Conservation (phyloP, 2,888 invertebrate species). For the Caenorhabditis sinica region DNA sequence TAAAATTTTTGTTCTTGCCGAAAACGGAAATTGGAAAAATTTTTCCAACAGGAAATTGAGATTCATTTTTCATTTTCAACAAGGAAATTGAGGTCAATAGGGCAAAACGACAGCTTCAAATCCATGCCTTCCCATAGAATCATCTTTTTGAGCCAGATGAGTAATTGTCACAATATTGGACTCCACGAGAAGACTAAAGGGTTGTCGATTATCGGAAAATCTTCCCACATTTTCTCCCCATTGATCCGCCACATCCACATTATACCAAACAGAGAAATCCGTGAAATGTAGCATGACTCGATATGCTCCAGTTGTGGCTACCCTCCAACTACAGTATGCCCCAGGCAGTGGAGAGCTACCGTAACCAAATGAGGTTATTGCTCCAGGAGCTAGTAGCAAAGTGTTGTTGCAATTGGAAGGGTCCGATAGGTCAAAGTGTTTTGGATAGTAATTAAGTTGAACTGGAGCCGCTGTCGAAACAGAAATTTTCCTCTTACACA, state of each 20-base stretch:
- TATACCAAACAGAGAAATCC: not conserved
- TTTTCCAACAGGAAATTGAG: too few species aligned
- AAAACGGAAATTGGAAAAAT: too few species aligned
- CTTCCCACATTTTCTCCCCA: not conserved
- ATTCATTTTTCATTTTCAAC: too few species aligned
- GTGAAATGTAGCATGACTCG: constrained; percentile 7
- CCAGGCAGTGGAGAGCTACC: not conserved
- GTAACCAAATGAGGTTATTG: constrained; percentile 8
- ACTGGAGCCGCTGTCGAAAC: not conserved
- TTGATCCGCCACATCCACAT: not conserved
- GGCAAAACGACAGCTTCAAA: not conserved
- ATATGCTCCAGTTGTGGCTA: constrained; percentile 2
- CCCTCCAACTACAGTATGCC: not conserved
- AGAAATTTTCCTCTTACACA: constrained; percentile 13
- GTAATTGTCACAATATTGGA: not conserved
- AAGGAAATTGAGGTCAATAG: too few species aligned
- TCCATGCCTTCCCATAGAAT: not conserved
- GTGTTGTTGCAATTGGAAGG: constrained; percentile 15
- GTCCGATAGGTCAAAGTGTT: not conserved
- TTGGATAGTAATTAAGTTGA: too few species aligned
- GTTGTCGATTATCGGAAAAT: not conserved
- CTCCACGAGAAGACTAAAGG: not conserved
- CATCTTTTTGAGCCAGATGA: not conserved
- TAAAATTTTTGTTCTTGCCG: too few species aligned
- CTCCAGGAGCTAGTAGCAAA: constrained; percentile 1